Base-by-base conservation (phyloP, 1,140 invertebrate species). In the Musca domestica region DNA sequence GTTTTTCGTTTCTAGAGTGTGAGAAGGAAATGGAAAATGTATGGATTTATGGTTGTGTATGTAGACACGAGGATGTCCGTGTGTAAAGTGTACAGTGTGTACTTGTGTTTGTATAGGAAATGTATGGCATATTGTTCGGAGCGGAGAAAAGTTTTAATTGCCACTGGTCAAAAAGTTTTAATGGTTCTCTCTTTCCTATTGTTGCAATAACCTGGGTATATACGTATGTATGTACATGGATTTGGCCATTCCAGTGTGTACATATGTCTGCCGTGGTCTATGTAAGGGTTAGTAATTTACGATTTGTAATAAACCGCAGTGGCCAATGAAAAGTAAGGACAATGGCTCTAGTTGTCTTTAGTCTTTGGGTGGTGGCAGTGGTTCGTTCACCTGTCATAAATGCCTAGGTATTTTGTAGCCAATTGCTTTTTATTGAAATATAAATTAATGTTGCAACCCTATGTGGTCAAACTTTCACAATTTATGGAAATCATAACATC, bases 91-190 rank as follows among this genome's bases (percentile, higher is more conserved):
- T 41, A 41, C 27, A 9, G 69, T 69, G 69, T 77, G 76, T 71
- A 74, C 74, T 76, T 77, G 70, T 77, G 73, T n/a, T n/a, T n/a
- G n/a, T 72, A 70, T 71, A 70, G 67, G 68, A 66, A 74, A 76
- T 74, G 76, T 73, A 75, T 77, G 74, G 4, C 10, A 30, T n/a
- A 30, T 41, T 41, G 10, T 41, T 41, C 10, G 10, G 12, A 41
- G 12, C 2, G 34, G 34, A 2, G 70, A 69, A 69, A 68, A 74
- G 73, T 65, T 71, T 72, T 71, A 71, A 75, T 73, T 75, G 74
- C 74, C 70, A 76, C 74, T 77, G 76, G 76, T 74, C 71, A 78
- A 69, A 61, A 61, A 72, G 73, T 73, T 67, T 68, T 73, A 64
- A 68, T 68, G 67, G 51, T 61, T 51, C 54, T 64, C 52, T 34